Evolutionary conservation across 2,888 invertebrate species (phyloP).

Genomic region (Tinea pellionella): DNA sequence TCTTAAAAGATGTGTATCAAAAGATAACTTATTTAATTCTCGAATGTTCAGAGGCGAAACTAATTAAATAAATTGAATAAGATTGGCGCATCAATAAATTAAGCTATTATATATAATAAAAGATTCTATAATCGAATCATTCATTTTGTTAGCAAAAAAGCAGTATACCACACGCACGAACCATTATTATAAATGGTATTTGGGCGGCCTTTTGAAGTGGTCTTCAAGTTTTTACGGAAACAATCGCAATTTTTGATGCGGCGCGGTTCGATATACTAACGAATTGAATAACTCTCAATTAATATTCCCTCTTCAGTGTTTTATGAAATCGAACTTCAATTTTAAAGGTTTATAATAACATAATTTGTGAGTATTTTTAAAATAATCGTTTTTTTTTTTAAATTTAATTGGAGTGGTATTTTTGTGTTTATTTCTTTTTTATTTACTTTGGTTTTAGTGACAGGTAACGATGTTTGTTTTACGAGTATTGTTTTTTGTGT

Average conservation of each 20-base stretch:
- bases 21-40: too few species aligned
- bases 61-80: slow-evolving; percentile 60
- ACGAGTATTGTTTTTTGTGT: not conserved
- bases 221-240: not conserved
- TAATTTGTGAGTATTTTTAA: slow-evolving; percentile 42
- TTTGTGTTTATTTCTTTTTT: not conserved
- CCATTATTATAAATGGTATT: slow-evolving; percentile 46
- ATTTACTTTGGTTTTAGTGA: not conserved
- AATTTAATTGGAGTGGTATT: not conserved
- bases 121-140: slow-evolving; percentile 47
- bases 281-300: slow-evolving; percentile 5
- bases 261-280: not conserved
- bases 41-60: slow-evolving; percentile 33
- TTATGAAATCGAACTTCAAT: not conserved
- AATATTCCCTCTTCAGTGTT: not conserved
- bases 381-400: slow-evolving; percentile 24
- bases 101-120: slow-evolving; percentile 59
- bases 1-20: not conserved
- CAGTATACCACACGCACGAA: slow-evolving; percentile 51
- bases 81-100: slow-evolving; percentile 60
- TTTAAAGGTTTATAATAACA: slow-evolving; percentile 25
- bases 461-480: slow-evolving; percentile 2
- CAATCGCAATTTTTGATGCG: slow-evolving; percentile 5
- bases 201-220: slow-evolving; percentile 7
- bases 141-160: slow-evolving; percentile 46